Evolutionary conservation across 92 coral and sea anemone species (phyloP), one percentile per base, ranked within the genome.

Genomic region (Metridium senile): DNA sequence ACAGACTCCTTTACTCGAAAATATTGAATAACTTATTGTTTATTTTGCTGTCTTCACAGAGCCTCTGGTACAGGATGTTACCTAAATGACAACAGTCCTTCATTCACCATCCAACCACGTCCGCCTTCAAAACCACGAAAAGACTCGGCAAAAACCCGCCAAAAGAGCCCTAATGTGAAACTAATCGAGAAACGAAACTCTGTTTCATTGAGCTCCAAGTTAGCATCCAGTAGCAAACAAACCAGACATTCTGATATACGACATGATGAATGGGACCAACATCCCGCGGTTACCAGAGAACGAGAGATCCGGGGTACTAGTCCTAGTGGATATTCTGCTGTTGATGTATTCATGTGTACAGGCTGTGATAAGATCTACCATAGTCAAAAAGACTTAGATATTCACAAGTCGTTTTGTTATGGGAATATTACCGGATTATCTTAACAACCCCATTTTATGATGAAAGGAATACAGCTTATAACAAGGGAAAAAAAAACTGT

Each of bases 321-420:
- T 43, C 63, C 89, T 1, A 81, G 91, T 29, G 79, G 83, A 58
- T 95, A 92, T 81, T 86, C 83, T 33, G 96, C 97, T 0, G 86
- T 92, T 59, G 81, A 85, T 33, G 84, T 93, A 69, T 85, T 89
- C 67, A 72, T 95, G 9, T 95, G 99, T 81, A 33, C 85, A 43
- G 90, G 91, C 26, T 95, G 97, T 72, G 99, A 95, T 74, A 95
- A 92, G 57, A 89, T 95, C 88, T 95, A 89, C 76, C 83, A 84
- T 21, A 79, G 91, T 10, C 93, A 85, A 61, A 92, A 88, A 49
- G 97, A 95, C 67, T 81, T 95, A 76, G 99, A 95, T 64, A 95
- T 95, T 33, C 99, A 95, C 35, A 87, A 86, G 62, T 86, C 99
- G 13, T 95, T 95, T 80, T 95, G 99, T 65, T 95, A 92, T 75